Evolutionary conservation across 2,113 vertebrate species (phyloP).

Genomic region (Anseranas semipalmata): DNA sequence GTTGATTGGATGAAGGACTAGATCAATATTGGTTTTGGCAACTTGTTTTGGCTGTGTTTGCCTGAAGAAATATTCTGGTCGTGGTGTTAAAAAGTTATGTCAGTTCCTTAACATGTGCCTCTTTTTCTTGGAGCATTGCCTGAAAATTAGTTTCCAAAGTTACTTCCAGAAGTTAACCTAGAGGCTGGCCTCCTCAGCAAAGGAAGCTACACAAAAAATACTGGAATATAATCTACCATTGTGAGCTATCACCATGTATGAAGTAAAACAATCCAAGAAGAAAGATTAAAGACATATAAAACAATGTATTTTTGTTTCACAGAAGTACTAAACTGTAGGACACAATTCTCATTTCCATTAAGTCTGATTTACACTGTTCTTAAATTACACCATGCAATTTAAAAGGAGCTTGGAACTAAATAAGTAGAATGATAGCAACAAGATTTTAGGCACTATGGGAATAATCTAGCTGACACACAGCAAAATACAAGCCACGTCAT

Average conservation of each 20-base stretch:
- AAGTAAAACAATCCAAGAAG: not conserved
- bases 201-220: slow-evolving; percentile 72
- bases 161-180: slow-evolving; percentile 83
- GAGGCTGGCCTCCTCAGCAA: slow-evolving; percentile 62
- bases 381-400: not conserved
- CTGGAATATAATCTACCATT: slow-evolving; percentile 45
- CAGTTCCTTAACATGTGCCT: slow-evolving; percentile 86
- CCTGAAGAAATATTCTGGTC: slow-evolving; percentile 82
- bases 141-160: slow-evolving; percentile 81
- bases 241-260: slow-evolving; percentile 25
- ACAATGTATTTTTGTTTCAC: not conserved
- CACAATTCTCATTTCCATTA: not conserved
- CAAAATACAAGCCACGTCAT: not conserved
- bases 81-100: slow-evolving; percentile 91
- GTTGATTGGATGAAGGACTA: slow-evolving; percentile 88
- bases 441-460: not conserved
- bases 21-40: slow-evolving; percentile 89
- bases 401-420: not conserved
- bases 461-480: not conserved
- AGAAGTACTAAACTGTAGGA: not conserved
- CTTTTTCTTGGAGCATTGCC: slow-evolving; percentile 83
- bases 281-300: not conserved
- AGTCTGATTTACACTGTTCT: not conserved
- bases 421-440: not conserved
- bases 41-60: slow-evolving; percentile 73